These are phyloP conservation scores for Athene noctua DNA, from an alignment of 2,113 vertebrate species.

Conservation along the genomic window DNA sequence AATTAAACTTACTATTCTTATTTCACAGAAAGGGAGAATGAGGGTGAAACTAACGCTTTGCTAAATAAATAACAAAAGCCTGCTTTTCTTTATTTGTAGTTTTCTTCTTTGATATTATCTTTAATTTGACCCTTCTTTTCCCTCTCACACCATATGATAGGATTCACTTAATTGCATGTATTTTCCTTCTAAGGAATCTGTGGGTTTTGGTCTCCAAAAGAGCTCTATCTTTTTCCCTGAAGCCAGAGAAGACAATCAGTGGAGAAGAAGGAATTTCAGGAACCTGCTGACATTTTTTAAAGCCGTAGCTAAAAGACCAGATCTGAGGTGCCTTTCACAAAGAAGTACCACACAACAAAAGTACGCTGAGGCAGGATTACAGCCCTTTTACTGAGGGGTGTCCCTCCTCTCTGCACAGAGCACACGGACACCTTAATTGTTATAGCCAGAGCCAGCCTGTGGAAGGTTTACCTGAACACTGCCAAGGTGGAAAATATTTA, in stretches of 20 bases:
- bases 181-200: neutral
- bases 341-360: neutral
- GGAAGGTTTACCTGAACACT: neutral
- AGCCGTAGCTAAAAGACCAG: neutral
- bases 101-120: neutral
- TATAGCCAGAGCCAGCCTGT: neutral
- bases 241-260: neutral
- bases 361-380: fast-evolving
- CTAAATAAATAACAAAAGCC: neutral
- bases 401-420: fast-evolving
- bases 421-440: fast-evolving
- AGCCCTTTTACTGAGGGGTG: neutral
- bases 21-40: neutral
- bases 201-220: neutral
- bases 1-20: neutral
- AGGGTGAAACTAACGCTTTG: neutral
- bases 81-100: neutral
- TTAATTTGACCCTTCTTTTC: neutral
- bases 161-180: neutral
- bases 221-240: neutral
- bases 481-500: neutral
- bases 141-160: neutral
- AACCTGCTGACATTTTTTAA: neutral
- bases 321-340: neutral
- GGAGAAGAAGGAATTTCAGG: neutral